A percentile compares a stretch with the other conserved stretches of the same genome.
phyloP scores from a whole-genome alignment of 2,888 invertebrate genomes.

The Penaeus monodon region DNA sequence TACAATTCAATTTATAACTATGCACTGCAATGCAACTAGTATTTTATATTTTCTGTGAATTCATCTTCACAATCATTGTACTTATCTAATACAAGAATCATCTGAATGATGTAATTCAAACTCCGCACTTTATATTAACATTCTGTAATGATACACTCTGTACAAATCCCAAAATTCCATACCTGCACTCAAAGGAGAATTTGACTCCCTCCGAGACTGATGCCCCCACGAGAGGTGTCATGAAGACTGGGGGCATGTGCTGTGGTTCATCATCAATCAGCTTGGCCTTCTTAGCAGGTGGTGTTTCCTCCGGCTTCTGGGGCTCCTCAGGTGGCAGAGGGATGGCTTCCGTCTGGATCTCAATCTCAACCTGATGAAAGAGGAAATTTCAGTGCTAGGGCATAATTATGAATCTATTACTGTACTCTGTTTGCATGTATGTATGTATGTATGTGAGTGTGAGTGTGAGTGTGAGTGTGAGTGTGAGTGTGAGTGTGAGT shows the following conservation, averaged over 20 bases:
- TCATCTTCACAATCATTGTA: no score
- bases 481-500: no score
- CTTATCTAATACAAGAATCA: no score
- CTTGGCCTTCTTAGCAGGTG: conserved; percentile 54
- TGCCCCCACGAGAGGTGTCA: conserved; percentile 76
- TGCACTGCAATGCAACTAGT: no score
- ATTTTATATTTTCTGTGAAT: no score
- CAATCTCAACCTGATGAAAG: conserved; percentile 57
- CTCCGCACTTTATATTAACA: not conserved
- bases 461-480: no score
- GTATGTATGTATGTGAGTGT: no score
- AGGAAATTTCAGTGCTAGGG: not conserved
- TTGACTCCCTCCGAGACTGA: conserved; percentile 79
- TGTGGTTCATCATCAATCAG: conserved; percentile 59
- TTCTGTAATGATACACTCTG: not conserved
- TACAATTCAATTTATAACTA: no score
- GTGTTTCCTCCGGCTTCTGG: conserved; percentile 38
- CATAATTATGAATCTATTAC: not conserved
- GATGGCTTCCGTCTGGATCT: conserved; percentile 63
- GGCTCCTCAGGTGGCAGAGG: conserved; percentile 68
- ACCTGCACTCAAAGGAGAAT: conserved; percentile 70
- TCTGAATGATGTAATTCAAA: no score
- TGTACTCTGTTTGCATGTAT: not conserved
- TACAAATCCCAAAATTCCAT: not conserved
- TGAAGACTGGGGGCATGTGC: conserved; percentile 74